Evolutionary conservation across 2,888 invertebrate genomes (phyloP).

Genomic region (Chymomyza procnemis): DNA sequence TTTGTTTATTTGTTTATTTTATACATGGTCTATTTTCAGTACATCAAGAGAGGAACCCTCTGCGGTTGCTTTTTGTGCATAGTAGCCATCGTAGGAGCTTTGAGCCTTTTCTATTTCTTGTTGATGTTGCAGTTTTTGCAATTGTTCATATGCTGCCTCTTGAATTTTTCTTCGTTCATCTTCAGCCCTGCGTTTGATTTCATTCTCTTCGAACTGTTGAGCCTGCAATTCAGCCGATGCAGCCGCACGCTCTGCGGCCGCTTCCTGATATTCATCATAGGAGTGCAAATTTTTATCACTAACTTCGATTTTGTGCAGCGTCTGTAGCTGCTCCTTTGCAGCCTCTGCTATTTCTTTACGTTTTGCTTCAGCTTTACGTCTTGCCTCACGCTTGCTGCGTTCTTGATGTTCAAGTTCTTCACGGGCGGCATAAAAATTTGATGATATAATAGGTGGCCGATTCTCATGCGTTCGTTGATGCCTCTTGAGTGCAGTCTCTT

Average conservation of each 20-base stretch:
- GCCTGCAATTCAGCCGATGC: constrained; percentile 73
- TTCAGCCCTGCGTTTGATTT: constrained; percentile 68
- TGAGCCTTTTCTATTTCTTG: constrained; percentile 67
- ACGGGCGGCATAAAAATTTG: constrained; percentile 60
- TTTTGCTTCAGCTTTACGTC: constrained; percentile 61
- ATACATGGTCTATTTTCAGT: constrained; percentile 65
- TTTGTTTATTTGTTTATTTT: constrained; percentile 13
- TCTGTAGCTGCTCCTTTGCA: constrained; percentile 67
- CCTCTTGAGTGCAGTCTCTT: constrained; percentile 74
- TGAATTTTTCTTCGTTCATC: constrained; percentile 70
- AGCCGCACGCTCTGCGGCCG: constrained; percentile 63
- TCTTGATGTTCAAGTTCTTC: constrained; percentile 62
- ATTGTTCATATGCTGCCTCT: constrained; percentile 71
- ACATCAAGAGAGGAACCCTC: constrained; percentile 58
- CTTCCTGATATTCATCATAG: constrained; percentile 66
- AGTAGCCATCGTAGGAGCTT: constrained; percentile 64
- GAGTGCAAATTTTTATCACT: constrained; percentile 57
- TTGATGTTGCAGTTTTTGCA: constrained; percentile 62
- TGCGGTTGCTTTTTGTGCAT: constrained; percentile 62
- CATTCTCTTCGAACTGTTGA: constrained; percentile 73
- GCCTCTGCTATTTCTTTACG: constrained; percentile 73
- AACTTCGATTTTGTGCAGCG: constrained; percentile 56
- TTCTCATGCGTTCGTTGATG: constrained; percentile 75
- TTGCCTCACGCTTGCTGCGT: constrained; percentile 67
- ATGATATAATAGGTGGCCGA: constrained; percentile 63